Evolutionary conservation across 2,888 invertebrate species (phyloP), one percentile per base, ranked within the genome.

Genomic region (Epirrhoe alternata): DNA sequence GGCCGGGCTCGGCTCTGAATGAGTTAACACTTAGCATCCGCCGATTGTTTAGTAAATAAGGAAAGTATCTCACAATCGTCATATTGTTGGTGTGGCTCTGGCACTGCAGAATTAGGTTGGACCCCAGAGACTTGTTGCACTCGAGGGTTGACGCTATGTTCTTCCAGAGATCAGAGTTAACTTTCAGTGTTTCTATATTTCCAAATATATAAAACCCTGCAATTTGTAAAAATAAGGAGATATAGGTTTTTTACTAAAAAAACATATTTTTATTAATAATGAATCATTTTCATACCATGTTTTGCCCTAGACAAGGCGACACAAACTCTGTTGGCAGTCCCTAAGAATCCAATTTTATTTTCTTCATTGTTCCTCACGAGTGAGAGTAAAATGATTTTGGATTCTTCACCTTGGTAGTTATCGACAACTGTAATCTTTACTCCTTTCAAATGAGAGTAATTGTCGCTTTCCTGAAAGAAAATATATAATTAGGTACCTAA

Each of bases 351-450:
- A 73, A 97, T 95, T 56, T 94, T 94, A 33, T 94, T 92, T 0
- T 94, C 87, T 0, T 84, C 70, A 77, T 97, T 97, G 78, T 95
- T 97, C 62, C 97, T 93, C 0, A 97, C 97, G 10, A 97, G 89
- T 0, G 97, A 97, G 17, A 97, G 85, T 6, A 97, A 84, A 68
- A 97, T 96, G 53, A 97, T 96, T 76, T 95, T 95, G 30, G 95
- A 95, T 82, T 97, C 97, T 78, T 97, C 96, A 0, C 97, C 97
- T 90, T 97, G 97, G 79, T 95, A 97, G 81, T 96, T 97, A 81
- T 97, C 97, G 4, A 97, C 95, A 0, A 95, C 95, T 0, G 95
- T 94, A 4, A 97, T 94, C 72, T 94, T 92, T 1, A 96, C 94
- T n/a, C 94, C 88, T 30, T 85, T 68, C 30, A 95, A 81, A 33